Base-by-base conservation (phyloP, 2,888 invertebrate species). In the Nomada ferruginata region DNA sequence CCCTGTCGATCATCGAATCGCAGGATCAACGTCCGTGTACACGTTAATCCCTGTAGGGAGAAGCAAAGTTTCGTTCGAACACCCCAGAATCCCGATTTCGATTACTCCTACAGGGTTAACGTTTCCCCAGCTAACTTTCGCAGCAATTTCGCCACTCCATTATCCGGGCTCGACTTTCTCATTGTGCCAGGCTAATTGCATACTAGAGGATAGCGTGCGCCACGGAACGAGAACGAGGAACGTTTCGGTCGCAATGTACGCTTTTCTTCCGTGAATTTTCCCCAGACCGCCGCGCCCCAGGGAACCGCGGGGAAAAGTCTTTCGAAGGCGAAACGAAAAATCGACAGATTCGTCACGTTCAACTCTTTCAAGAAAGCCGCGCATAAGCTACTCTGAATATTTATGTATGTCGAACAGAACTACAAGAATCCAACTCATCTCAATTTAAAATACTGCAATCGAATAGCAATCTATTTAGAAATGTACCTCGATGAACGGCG, bases 71-170 rank as follows among this genome's bases (percentile, higher is more conserved):
- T 20, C 66, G 66, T 61, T 68, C 76, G 53, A 50, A 61, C 20
- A n/a, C 47, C 60, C 53, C 7, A 13, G 59, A 42, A 42, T 70
- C 26, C 42, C 15, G n/a, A 55, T 44, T 57, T 44, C 75, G 55
- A 29, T 69, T 47, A 55, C 47, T 44, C 15, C 26, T 44, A 52
- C 74, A 66, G 57, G 66, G 42, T 78, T 65, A 71, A 70, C 69
- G 53, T 2, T 23, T 36, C 29, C 59, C 4, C 13, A 50, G 52
- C 70, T 61, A 70, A 73, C 61, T 55, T 70, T 64, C n/a, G 47
- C 65, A 26, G 68, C 50, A 76, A 76, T 76, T 68, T 79, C 82
- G 55, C 79, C 53, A 64, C 66, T 66, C 55, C 44, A 55, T 78
- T 66, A 65, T 60, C 15, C 73, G 78, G 70, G 42, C 60, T 52